Percentiles rank a stretch among this genome's conserved stretches.
Conservation (phyloP, 2,888 invertebrate species). For the Megalurothrips usitatus region DNA sequence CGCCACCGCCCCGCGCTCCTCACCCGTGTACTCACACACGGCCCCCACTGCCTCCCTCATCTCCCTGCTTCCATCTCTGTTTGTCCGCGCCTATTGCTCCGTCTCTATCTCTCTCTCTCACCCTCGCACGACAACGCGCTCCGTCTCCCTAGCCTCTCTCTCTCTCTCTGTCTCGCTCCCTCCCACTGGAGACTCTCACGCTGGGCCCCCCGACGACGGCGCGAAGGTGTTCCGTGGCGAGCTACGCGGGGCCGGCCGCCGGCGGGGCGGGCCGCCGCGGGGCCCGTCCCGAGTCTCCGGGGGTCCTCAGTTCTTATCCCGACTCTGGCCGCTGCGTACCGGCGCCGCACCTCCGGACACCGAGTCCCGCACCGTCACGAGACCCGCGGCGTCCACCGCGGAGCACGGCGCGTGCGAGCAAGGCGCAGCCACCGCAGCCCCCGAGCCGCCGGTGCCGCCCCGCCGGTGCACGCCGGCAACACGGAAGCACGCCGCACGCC, state of each 20-base stretch:
- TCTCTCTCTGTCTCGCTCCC: not conserved
- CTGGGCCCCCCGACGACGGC: not conserved
- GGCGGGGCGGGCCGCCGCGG: not conserved
- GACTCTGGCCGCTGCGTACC: not conserved
- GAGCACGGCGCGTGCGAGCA: not conserved
- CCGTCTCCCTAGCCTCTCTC: not conserved
- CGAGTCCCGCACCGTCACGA: not conserved
- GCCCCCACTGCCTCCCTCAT: not conserved
- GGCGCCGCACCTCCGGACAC: not conserved
- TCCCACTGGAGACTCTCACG: constrained; percentile 10
- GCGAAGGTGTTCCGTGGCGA: not conserved
- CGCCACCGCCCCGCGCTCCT: not conserved
- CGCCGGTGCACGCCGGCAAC: too few relatives aligned
- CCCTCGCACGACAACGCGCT: too few relatives aligned
- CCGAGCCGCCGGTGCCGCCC: too few relatives aligned
- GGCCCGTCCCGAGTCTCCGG: not conserved
- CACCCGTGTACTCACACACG: not conserved
- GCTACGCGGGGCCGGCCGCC: not conserved
- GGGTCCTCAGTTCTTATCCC: constrained; percentile 2
- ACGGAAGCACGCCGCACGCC: too few relatives aligned
- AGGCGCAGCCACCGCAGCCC: not conserved
- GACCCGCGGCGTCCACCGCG: too few relatives aligned
- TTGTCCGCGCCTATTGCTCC: not conserved
- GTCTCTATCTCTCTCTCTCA: not conserved
- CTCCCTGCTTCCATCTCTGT: not conserved